Evolutionary conservation across 2,888 invertebrate genomes (phyloP), one percentile per base, ranked within the genome.

Genomic region (Thalpophila matura): DNA sequence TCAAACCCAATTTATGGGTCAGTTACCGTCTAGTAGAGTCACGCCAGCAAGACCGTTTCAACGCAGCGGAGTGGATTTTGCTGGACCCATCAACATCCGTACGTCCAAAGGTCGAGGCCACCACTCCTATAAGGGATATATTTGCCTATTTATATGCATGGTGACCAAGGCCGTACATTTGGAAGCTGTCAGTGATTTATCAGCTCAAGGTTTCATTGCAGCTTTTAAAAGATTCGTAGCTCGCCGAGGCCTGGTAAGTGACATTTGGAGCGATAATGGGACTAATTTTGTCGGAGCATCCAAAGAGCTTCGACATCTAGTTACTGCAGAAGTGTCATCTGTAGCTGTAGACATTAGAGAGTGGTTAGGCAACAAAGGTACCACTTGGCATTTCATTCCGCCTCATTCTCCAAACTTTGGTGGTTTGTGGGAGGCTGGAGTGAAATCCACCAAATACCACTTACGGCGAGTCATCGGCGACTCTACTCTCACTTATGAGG

Each of bases 221-320:
- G 40, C 24, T 4, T 40, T 40, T 40, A 40, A 40, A 6, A 40
- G 40, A 40, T 40, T 40, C n/a, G 40, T 40, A 2, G 24, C 40
- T 40, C 22, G 40, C 6, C 22, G 40, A 40, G 40, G 40, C 12
- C n/a, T 24, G 22, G 35, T 33, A 10, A 47, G 24, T 35, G 31
- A 49, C 4, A 49, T 49, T 26, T 49, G 38, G 50, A 38, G 38
- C 50, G 50, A 50, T 27, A 38, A 50, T 2, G 50, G 38, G 9
- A 50, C 50, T 0, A 29, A 50, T 27, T 50, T 50, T 3, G 27
- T 50, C 27, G 37, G 37, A 1, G 50, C 37, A n/a, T 26, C 37
- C 50, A 50, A 50, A 4, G 50, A 50, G 3, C 38, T 50, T 20
- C 38, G 5, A 20, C 37, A 50, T 20, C 38, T 50, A 27, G 50